Evolutionary conservation across 2,113 vertebrate genomes (phyloP).

Genomic region (Deroptyus accipitrinus): DNA sequence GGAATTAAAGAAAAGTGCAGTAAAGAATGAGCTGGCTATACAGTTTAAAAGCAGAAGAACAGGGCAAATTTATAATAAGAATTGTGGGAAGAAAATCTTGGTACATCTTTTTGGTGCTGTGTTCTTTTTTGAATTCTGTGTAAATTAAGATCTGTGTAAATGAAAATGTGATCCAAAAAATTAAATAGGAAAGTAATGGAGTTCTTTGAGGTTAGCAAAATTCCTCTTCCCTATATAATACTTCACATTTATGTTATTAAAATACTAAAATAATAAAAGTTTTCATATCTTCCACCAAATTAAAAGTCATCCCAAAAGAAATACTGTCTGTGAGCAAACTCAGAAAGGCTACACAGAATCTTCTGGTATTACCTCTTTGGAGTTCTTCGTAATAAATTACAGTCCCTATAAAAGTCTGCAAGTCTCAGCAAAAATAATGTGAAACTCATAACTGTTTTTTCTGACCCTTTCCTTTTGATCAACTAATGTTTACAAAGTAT

Average conservation of each 20-base stretch:
- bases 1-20: not conserved
- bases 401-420: not conserved
- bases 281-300: not conserved
- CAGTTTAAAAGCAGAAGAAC: not conserved
- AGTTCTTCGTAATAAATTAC: not conserved
- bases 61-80: not conserved
- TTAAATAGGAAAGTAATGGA: not conserved
- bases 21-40: not conserved
- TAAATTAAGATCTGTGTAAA: constrained; percentile 43
- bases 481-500: not conserved
- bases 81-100: not conserved
- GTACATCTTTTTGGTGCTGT: not conserved
- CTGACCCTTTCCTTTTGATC: not conserved
- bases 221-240: not conserved
- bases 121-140: not conserved
- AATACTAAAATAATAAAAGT: not conserved
- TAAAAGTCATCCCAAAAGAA: not conserved
- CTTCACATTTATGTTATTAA: not conserved
- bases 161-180: constrained; percentile 29
- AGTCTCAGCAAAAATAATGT: not conserved
- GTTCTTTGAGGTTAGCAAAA: not conserved
- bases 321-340: not conserved
- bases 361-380: not conserved
- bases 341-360: not conserved
- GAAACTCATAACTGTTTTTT: not conserved